Evolutionary conservation across 2,888 invertebrate genomes (phyloP), one percentile per base, ranked within the genome.

Genomic region (Marasmarcha lunaedactyla): DNA sequence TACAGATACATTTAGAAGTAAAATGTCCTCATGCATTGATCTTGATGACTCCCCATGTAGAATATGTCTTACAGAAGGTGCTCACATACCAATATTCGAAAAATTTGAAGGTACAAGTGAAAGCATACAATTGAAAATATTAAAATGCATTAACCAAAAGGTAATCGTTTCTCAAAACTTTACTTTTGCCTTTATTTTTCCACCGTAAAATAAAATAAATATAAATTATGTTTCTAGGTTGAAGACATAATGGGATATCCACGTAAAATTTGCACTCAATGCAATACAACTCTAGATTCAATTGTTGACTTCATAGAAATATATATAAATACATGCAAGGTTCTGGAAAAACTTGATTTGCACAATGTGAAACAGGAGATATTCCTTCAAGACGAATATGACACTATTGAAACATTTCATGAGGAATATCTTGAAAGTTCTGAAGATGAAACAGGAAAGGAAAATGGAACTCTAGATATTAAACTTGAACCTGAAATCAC

Each of bases 221-320:
- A n/a, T n/a, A n/a, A n/a, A n/a, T 30, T 30, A 30, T 30, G 41
- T 46, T 66, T 66, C 20, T 60, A 83, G 81, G 52, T 83, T 46
- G 63, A 76, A 55, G 72, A 81, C 46, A 44, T 66, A 26, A 59
- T 63, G 37, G 79, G 78, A 15, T 74, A 63, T 51, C 81, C 81
- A 35, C 62, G 60, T 36, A 57, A 57, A 45, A 72, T 81, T 43
- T 83, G 81, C 53, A 45, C 51, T 6, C 42, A 44, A 14, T 83
- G 81, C 54, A 61, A 63, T 45, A 49, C 52, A 11, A 64, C 56
- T 3, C 47, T 81, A 46, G 59, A 72, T 26, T 54, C 52, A 25
- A 46, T 70, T 7, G 59, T 44, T 33, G 56, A 58, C 44, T 79
- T 83, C 44, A 63, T 79, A 13, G 59, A 57, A 40, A 71, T 61